Base-by-base conservation (phyloP, 1,140 invertebrate genomes). In the Atta colombica region DNA sequence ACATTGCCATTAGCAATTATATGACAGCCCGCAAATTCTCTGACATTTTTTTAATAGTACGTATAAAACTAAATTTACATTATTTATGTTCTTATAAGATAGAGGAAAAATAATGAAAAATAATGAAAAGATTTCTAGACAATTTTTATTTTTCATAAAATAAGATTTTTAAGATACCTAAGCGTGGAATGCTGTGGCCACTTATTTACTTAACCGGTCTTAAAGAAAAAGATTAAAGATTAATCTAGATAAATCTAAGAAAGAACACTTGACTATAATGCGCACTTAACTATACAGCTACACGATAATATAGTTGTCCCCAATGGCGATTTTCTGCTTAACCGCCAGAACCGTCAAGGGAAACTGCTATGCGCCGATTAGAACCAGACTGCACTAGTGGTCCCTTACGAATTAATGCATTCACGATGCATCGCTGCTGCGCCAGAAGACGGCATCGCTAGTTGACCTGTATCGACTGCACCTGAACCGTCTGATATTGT, bases 391-490 rank as follows among this genome's bases (percentile, higher is more conserved):
- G 71, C 82, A 87, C 58, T 87, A 82, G 25, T 51, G 14, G 85
- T 87, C 85, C 45, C 68, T 87, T 87, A 87, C 85, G 68, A 87
- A 72, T 87, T 87, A 87, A 87, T 87, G 49, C 68, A 82, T 84
- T 87, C 85, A 74, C 77, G 85, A 84, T 87, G 78, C 66, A 65
- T 60, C 55, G 84, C 75, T 31, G 25, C 7, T 60, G 31, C 82
- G 28, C 25, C 61, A 77, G 82, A 78, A 78, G 82, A 85, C 51
- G 39, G 14, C 16, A 21, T 14, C 49, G 49, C 82, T 53, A 61
- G 69, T 69, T 71, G 80, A 75, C 53, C 80, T 55, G 39, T 75
- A 84, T 75, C 55, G 55, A 28, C 55, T 51, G 35, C 80, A 84
- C 80, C 80, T 84, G 80, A 60, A 82, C 80, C 78, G 35, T 14